These are phyloP conservation scores for Trissoscelio sp. DNA, from an alignment of 2,888 invertebrate species.

Conservation along the genomic window DNA sequence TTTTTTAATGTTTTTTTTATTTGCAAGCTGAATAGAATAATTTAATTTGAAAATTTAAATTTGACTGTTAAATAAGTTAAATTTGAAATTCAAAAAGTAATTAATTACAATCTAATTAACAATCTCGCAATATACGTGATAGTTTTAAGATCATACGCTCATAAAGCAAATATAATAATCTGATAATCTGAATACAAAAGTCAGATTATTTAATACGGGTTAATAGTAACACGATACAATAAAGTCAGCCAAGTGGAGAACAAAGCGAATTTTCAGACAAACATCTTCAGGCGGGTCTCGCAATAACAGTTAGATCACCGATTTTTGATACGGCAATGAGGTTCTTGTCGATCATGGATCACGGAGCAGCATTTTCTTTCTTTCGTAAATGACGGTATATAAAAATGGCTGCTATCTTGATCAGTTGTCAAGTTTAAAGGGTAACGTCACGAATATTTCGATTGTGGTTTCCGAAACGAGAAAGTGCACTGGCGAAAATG, in stretches of 20 bases:
- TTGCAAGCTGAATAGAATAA: too few relatives aligned
- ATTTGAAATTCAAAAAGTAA: too few relatives aligned
- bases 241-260: conserved; percentile 28
- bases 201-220: conserved; percentile 8
- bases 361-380: conserved; percentile 43
- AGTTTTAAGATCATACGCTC: too few relatives aligned
- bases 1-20: too few relatives aligned
- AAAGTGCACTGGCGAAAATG: not conserved
- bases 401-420: conserved; percentile 34
- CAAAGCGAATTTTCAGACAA: conserved; percentile 41
- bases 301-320: conserved; percentile 34
- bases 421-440: conserved; percentile 39
- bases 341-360: conserved; percentile 46
- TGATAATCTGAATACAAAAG: not conserved
- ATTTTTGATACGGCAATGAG: conserved; percentile 25
- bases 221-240: conserved; percentile 23
- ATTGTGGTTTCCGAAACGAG: conserved; percentile 6
- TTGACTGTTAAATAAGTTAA: too few relatives aligned
- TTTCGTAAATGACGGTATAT: conserved; percentile 11
- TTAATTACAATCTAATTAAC: too few relatives aligned
- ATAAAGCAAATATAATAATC: too few relatives aligned
- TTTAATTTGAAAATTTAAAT: too few relatives aligned
- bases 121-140: too few relatives aligned
- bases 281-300: conserved; percentile 41
- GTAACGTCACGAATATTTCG: conserved; percentile 10